These are phyloP conservation scores for Thalassophryne amazonica DNA, from an alignment of 2,797 vertebrate genomes.

Conservation along the genomic window DNA sequence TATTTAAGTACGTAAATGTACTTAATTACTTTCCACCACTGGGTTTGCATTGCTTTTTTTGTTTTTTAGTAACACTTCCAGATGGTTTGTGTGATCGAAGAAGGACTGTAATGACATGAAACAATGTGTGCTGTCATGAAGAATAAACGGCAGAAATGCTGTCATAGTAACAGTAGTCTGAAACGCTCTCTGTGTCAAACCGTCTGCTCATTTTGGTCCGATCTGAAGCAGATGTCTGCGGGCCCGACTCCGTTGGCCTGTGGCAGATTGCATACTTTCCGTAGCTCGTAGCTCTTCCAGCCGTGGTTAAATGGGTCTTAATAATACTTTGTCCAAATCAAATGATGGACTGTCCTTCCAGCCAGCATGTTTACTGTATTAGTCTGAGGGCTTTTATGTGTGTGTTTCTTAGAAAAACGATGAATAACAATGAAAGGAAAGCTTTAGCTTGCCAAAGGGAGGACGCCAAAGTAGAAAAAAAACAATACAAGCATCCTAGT, in stretches of 20 bases:
- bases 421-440: slow-evolving; percentile 4
- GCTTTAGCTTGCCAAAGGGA: no score
- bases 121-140: slow-evolving; percentile 10
- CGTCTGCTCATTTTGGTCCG: slow-evolving; percentile 37
- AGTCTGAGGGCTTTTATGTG: slow-evolving; percentile 7
- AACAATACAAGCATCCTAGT: no score
- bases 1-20: no score
- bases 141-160: slow-evolving; percentile 5
- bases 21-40: no score
- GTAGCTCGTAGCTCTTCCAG: slow-evolving; percentile 43
- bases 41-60: slow-evolving; percentile 15
- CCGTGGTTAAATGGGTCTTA: slow-evolving; percentile 70
- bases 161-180: slow-evolving; percentile 8
- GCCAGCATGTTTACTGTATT: slow-evolving; percentile 18
- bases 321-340: slow-evolving; percentile 69
- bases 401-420: slow-evolving; percentile 11
- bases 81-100: slow-evolving; percentile 13
- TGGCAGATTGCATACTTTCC: slow-evolving; percentile 59
- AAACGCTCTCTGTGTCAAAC: not conserved
- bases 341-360: slow-evolving; percentile 60
- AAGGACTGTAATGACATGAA: slow-evolving; percentile 8
- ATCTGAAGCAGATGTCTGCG: slow-evolving; percentile 68
- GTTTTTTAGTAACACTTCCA: slow-evolving; percentile 3
- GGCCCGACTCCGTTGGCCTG: slow-evolving; percentile 34
- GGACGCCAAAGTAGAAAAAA: no score